Base-by-base conservation (phyloP, 2,797 vertebrate genomes). In the Sebastiscus tertius region DNA sequence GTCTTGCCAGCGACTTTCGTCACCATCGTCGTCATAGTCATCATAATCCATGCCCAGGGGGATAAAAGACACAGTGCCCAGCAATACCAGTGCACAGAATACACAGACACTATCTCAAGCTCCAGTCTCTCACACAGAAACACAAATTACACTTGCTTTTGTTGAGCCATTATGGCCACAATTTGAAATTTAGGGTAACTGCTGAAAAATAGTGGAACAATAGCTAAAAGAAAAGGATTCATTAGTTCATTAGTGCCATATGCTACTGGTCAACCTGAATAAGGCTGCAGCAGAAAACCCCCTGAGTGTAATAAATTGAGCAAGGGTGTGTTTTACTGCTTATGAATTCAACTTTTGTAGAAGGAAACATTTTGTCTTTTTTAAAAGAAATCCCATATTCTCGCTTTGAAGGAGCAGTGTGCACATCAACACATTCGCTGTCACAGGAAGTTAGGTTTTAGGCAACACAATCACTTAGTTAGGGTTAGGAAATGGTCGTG, bases 1-100 rank as follows among this genome's bases (percentile, higher is more conserved):
- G 42, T 6, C 27, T 68, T 64, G 6, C 66, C 52, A 56, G 7
- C 20, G 71, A 52, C 22, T 59, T 78, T 84, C 61, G 29, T 79
- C 74, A 78, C 52, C 76, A 46, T 64, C 22, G 22, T 26, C 34
- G 14, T 72, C 58, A 75, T 20, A 11, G 12, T 18, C 59, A 59
- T 75, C 54, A 46, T 22, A 52, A 64, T 33, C 11, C 16, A 82
- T 55, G 46, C 2, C 63, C 60, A 68, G 20, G 18, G 14, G 56
- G 0, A 34, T n/a, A 13, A 66, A 72, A 49, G 59, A 31, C 46
- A 14, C 49, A 6, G 55, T 79, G 34, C 34, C 55, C 16, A 36
- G 60, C 31, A 70, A 56, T 11, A 18, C 33, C 59, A 60, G 34
- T 42, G 60, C 24, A 34, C 20, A 70, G n/a, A 60, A 64, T 29